A percentile compares a stretch with the other conserved stretches of the same genome.
These are phyloP conservation scores for Clupea harengus DNA, from an alignment of 2,113 vertebrate genomes.

Conservation along the genomic window DNA sequence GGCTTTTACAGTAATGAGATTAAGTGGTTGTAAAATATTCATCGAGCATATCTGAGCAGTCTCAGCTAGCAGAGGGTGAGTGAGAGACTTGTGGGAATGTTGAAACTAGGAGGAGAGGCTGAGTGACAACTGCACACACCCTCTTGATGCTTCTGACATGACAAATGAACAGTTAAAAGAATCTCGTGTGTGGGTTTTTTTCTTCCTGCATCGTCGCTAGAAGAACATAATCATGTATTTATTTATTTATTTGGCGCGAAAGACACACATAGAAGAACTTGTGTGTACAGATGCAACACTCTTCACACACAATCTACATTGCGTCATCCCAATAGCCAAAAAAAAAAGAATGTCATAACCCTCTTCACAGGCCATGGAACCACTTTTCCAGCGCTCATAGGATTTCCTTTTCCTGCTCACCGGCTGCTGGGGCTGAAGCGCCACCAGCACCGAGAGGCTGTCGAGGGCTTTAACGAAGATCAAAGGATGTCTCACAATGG, in stretches of 20 bases:
- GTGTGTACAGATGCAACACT: neutral
- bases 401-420: conserved; percentile 18
- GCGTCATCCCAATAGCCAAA: neutral
- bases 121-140: conserved; percentile 14
- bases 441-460: conserved; percentile 19
- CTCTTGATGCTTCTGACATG: neutral
- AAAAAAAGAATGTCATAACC: neutral
- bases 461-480: conserved; percentile 33
- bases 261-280: neutral
- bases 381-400: neutral
- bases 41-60: conserved; percentile 12
- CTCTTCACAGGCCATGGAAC: neutral
- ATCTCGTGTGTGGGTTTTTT: neutral
- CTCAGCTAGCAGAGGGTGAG: neutral
- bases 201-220: neutral
- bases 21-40: conserved; percentile 18
- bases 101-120: neutral
- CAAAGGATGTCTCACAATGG: conserved; percentile 36
- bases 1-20: conserved; percentile 7
- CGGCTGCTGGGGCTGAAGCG: conserved; percentile 27
- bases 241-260: neutral
- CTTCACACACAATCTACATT: neutral
- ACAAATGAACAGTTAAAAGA: neutral
- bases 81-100: neutral
- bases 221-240: neutral